These are phyloP conservation scores for Botia kubotai DNA, from an alignment of 2,797 vertebrate genomes.

Conservation along the genomic window DNA sequence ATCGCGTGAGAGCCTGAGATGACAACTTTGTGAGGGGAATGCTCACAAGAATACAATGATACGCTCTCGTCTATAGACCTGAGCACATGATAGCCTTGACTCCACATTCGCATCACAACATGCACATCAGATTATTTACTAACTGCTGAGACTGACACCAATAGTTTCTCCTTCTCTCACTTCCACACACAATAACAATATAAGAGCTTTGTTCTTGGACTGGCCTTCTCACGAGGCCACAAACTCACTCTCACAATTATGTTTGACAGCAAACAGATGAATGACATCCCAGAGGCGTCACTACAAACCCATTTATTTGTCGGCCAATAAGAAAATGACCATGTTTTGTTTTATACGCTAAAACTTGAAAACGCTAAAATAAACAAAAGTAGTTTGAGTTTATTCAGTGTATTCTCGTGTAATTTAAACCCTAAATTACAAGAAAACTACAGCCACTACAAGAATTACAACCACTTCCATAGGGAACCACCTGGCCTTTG, in stretches of 20 bases:
- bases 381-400: background rate
- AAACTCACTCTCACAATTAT: constrained; percentile 11
- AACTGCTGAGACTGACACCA: constrained; percentile 43
- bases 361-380: too few relatives aligned
- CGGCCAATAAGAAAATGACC: background rate
- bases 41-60: constrained; percentile 35
- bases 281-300: background rate
- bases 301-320: background rate
- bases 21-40: constrained; percentile 10
- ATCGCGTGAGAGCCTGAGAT: constrained; percentile 21
- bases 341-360: too few relatives aligned
- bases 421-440: too few relatives aligned
- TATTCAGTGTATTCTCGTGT: background rate
- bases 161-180: constrained; percentile 29
- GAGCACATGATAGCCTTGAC: constrained; percentile 46
- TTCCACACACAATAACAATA: background rate
- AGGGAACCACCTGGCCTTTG: too few relatives aligned
- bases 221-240: constrained; percentile 37
- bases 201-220: constrained; percentile 29
- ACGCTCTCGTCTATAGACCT: constrained; percentile 20
- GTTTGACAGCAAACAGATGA: background rate
- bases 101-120: constrained; percentile 35
- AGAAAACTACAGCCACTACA: too few relatives aligned
- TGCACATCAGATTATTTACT: constrained; percentile 14
- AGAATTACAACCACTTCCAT: too few relatives aligned